Percentiles rank a stretch among this genome's conserved stretches.
phyloP scores from a whole-genome alignment of 2,113 vertebrate species.

The Eulemur rufifrons region DNA sequence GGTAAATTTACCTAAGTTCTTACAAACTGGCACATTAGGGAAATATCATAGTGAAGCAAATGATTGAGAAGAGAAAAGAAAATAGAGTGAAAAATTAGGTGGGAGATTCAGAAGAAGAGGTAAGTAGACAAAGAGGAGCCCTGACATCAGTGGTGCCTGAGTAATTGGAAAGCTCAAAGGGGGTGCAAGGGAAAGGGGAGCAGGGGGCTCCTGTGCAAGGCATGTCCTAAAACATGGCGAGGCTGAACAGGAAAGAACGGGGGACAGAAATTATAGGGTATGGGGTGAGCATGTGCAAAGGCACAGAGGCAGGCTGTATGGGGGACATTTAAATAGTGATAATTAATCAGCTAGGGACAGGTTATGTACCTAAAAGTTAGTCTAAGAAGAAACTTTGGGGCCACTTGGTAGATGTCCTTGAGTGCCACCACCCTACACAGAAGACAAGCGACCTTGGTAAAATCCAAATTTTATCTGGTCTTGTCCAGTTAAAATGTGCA shows the following conservation, averaged over 20 bases:
- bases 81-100: neutral
- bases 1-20: neutral
- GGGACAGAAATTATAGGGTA: fast-evolving
- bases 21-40: neutral
- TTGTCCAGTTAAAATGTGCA: neutral
- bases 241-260: neutral
- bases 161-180: neutral
- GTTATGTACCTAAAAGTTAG: too few relatives aligned
- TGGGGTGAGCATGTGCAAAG: neutral
- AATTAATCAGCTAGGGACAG: neutral
- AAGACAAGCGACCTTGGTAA: neutral
- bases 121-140: neutral
- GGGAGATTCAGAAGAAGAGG: neutral
- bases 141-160: neutral
- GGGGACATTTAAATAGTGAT: neutral
- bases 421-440: neutral
- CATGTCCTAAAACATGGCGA: neutral
- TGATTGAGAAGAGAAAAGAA: neutral
- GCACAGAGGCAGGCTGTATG: neutral
- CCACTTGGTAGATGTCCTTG: neutral
- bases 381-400: neutral
- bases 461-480: neutral
- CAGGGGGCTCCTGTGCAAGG: neutral
- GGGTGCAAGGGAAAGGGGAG: neutral
- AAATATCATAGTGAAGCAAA: neutral